These are phyloP conservation scores for Tetranychus truncatus DNA, from an alignment of 2,888 invertebrate genomes.

Conservation along the genomic window DNA sequence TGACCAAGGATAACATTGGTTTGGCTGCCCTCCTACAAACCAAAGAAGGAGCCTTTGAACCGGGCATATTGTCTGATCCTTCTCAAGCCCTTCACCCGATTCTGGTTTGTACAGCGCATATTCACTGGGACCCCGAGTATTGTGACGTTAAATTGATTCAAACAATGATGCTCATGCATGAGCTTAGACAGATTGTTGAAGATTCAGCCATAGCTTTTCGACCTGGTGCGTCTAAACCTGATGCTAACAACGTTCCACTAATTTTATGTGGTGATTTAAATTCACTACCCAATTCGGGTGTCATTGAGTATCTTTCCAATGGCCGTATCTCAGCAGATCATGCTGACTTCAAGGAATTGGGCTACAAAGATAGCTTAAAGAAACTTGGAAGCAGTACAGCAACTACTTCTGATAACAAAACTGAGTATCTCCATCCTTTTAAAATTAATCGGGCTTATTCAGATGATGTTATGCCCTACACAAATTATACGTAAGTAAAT, in stretches of 20 bases:
- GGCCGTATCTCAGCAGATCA: conserved; percentile 79
- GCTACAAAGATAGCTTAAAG: conserved; percentile 73
- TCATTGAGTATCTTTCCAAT: conserved; percentile 79
- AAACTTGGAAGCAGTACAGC: conserved; percentile 45
- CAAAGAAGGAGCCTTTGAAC: conserved; percentile 82
- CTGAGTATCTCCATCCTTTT: conserved; percentile 72
- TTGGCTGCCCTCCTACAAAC: conserved; percentile 84
- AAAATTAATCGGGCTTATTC: conserved; percentile 85
- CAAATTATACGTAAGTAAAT: conserved; percentile 77
- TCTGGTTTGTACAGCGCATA: conserved; percentile 91
- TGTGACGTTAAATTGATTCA: conserved; percentile 98
- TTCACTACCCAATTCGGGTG: conserved; percentile 91
- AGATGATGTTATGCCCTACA: conserved; percentile 87
- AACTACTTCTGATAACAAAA: conserved; percentile 19
- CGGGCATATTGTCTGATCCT: conserved; percentile 38
- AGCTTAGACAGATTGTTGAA: conserved; percentile 67
- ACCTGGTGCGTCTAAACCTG: conserved; percentile 35
- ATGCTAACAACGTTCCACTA: conserved; percentile 55
- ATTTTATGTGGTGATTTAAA: conserved; percentile 95
- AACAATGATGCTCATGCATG: conserved; percentile 94
- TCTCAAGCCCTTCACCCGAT: conserved; percentile 62
- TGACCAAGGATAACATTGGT: conserved; percentile 98
- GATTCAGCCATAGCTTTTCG: conserved; percentile 63
- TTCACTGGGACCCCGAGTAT: conserved; percentile 99
- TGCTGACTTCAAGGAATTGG: conserved; percentile 85